These are phyloP conservation scores for Mionectes macconnelli DNA, from an alignment of 2,113 vertebrate genomes.

Conservation along the genomic window DNA sequence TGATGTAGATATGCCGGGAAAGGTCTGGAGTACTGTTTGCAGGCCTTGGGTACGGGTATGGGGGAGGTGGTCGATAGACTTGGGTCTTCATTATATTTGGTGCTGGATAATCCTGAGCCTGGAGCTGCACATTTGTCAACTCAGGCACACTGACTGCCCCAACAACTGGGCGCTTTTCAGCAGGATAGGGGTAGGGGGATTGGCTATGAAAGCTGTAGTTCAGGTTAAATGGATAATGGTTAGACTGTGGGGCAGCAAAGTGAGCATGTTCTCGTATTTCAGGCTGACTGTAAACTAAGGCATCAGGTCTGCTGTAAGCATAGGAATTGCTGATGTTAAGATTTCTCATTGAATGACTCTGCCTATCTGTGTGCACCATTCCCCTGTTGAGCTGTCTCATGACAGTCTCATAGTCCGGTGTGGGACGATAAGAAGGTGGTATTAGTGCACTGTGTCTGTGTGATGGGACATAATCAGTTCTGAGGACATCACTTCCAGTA, in stretches of 20 bases:
- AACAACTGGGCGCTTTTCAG: constrained; percentile 86
- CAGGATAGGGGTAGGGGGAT: constrained; percentile 85
- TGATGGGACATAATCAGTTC: constrained; percentile 87
- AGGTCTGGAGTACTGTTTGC: constrained; percentile 98
- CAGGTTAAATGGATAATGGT: constrained; percentile 85
- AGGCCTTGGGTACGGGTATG: constrained; percentile 89
- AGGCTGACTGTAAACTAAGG: constrained; percentile 96
- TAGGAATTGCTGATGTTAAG: constrained; percentile 92
- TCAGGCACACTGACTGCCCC: constrained; percentile 96
- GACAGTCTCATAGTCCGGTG: constrained; percentile 95
- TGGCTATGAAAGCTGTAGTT: constrained; percentile 94
- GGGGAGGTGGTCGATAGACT: constrained; percentile 92
- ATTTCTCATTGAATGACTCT: constrained; percentile 95
- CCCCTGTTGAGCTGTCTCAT: constrained; percentile 90
- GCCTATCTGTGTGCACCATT: constrained; percentile 80
- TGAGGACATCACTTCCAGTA: constrained; percentile 89
- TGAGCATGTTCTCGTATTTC: constrained; percentile 91
- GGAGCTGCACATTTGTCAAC: constrained; percentile 92
- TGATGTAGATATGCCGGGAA: constrained; percentile 89
- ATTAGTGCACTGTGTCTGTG: constrained; percentile 93
- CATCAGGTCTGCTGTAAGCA: constrained; percentile 91
- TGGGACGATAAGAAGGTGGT: constrained; percentile 93
- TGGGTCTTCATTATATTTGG: constrained; percentile 95
- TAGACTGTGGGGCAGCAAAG: constrained; percentile 65
- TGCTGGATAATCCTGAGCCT: constrained; percentile 92